These are phyloP conservation scores for Penaeus indicus DNA, from an alignment of 1,140 invertebrate species.

Conservation along the genomic window DNA sequence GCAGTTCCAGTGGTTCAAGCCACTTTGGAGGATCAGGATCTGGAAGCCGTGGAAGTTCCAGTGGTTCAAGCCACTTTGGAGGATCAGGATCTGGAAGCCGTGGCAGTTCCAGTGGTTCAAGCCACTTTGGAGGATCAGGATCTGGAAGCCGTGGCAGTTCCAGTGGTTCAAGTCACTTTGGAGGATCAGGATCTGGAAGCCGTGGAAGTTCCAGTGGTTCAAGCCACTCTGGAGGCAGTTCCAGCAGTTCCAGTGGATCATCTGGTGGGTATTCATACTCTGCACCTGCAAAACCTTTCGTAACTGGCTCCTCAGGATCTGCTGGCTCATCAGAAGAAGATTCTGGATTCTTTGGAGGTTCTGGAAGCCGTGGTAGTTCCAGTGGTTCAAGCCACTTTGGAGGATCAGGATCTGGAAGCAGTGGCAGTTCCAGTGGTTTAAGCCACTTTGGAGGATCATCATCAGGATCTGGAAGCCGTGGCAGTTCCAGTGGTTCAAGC, in stretches of 20 bases:
- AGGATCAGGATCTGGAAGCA: too few species aligned
- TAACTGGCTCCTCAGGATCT: too few species aligned
- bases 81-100: too few species aligned
- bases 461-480: not conserved
- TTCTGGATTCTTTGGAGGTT: not conserved
- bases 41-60: too few species aligned
- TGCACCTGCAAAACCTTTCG: too few species aligned
- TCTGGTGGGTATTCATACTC: slow-evolving; percentile 1
- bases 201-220: too few species aligned
- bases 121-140: not conserved
- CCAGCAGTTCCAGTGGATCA: not conserved
- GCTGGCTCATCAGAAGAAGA: not conserved
- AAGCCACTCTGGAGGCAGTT: too few species aligned
- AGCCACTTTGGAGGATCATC: not conserved
- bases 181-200: not conserved
- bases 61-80: too few species aligned
- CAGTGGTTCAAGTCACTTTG: not conserved
- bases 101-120: not conserved
- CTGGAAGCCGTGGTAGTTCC: not conserved
- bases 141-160: not conserved
- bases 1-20: not conserved
- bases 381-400: too few species aligned
- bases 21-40: not conserved
- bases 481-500: not conserved
- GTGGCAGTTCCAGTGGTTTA: too few species aligned